Percentiles rank a stretch among this genome's conserved stretches.
Evolutionary conservation across 2,113 vertebrate genomes (phyloP).

Genomic region (Lonchura striata): DNA sequence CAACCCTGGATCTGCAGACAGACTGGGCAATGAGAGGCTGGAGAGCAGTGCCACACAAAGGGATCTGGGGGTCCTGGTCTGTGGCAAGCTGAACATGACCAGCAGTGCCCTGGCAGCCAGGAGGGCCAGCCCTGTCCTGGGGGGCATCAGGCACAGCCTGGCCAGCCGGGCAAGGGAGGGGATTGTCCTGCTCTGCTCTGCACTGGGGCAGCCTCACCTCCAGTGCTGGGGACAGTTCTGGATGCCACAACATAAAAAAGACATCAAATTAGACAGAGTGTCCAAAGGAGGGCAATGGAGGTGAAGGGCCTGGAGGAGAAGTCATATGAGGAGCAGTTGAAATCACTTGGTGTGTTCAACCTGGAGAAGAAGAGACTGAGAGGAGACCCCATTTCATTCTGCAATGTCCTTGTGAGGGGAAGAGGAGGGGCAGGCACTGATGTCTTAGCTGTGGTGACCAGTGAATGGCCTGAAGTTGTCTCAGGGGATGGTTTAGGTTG

Average conservation of each 20-base stretch:
- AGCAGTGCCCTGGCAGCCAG: background rate
- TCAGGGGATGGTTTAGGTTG: background rate
- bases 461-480: background rate
- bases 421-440: background rate
- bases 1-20: rapidly evolving
- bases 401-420: background rate
- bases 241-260: rapidly evolving
- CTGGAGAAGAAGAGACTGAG: background rate
- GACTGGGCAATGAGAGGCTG: background rate
- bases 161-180: background rate
- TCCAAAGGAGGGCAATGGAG: rapidly evolving
- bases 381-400: background rate
- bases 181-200: background rate
- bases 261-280: rapidly evolving
- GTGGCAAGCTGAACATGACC: rapidly evolving
- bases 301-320: background rate
- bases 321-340: rapidly evolving
- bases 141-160: background rate
- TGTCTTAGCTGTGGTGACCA: background rate
- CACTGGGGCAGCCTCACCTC: background rate
- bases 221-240: background rate
- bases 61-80: background rate
- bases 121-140: background rate
- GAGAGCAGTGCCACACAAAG: rapidly evolving
- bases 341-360: background rate